Conservation (phyloP, 53 echinoderm and acorn worm species). For the Hippasteria phrygiana region DNA sequence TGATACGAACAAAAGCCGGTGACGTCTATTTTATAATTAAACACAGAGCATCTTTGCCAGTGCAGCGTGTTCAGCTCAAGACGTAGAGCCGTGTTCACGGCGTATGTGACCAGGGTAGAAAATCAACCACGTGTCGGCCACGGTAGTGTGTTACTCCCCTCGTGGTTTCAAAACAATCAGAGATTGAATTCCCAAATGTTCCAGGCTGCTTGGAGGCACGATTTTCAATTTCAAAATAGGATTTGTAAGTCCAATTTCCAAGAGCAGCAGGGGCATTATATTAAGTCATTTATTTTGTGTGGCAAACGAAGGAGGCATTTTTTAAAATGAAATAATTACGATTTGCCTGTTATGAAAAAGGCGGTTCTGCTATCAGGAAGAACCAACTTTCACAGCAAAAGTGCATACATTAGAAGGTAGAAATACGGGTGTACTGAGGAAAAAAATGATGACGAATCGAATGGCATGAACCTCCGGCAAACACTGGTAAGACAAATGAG, state of each 20-base stretch:
- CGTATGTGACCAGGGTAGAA: not conserved
- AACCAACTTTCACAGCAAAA: no score
- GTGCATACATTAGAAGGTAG: no score
- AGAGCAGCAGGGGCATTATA: not conserved
- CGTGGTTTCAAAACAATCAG: slow-evolving; percentile 1
- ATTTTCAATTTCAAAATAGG: slow-evolving; percentile 12
- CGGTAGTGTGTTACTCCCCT: not conserved
- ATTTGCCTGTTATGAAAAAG: no score
- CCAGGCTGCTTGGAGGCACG: not conserved
- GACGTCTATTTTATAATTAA: not conserved
- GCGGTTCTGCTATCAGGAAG: no score
- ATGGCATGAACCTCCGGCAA: no score
- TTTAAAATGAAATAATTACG: no score
- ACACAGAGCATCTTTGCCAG: not conserved
- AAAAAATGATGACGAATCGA: no score
- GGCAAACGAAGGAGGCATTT: not conserved
- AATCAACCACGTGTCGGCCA: not conserved
- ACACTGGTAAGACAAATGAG: no score
- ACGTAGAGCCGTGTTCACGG: not conserved
- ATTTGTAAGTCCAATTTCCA: not conserved
- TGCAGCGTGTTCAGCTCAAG: no score
- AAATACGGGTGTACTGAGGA: no score
- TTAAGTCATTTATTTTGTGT: not conserved
- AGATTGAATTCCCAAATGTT: not conserved
- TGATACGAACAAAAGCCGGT: not conserved